phyloP scores from a whole-genome alignment of 2,113 vertebrate species.

The Toxotes jaculatrix region DNA sequence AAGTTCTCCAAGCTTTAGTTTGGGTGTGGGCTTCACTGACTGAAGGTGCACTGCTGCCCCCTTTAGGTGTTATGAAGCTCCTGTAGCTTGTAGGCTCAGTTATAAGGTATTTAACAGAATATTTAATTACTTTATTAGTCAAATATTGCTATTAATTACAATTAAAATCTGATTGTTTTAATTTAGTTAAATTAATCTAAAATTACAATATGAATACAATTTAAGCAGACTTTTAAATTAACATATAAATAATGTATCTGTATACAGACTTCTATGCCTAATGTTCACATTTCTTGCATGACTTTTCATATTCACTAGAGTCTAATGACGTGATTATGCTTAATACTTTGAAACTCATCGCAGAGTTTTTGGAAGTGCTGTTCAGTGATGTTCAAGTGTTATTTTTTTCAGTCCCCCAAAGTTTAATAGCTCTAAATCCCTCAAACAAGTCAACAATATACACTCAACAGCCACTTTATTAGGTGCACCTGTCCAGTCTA shows the following conservation, averaged over 20 bases:
- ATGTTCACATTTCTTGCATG: not conserved
- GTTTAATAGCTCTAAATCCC: too few species aligned
- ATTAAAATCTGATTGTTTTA: not conserved
- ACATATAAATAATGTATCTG: not conserved
- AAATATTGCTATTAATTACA: not conserved
- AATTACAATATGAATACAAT: not conserved
- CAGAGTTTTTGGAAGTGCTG: too few species aligned
- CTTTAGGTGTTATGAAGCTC: conserved; percentile 31
- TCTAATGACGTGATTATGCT: too few species aligned
- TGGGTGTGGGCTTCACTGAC: conserved; percentile 53
- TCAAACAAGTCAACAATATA: too few species aligned
- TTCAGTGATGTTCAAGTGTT: too few species aligned
- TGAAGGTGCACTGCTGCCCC: conserved; percentile 65
- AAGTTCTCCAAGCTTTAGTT: conserved; percentile 23
- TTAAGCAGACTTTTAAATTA: not conserved
- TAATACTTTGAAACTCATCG: not conserved
- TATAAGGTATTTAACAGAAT: not conserved
- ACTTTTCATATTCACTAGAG: not conserved
- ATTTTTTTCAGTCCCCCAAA: too few species aligned
- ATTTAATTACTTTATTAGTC: not conserved
- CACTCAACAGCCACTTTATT: not conserved
- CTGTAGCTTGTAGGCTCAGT: not conserved
- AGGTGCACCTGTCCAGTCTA: not conserved
- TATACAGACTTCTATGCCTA: not conserved
- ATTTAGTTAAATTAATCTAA: not conserved